Base-by-base conservation (phyloP, 2,888 invertebrate species). In the Coelopa pilipes region DNA sequence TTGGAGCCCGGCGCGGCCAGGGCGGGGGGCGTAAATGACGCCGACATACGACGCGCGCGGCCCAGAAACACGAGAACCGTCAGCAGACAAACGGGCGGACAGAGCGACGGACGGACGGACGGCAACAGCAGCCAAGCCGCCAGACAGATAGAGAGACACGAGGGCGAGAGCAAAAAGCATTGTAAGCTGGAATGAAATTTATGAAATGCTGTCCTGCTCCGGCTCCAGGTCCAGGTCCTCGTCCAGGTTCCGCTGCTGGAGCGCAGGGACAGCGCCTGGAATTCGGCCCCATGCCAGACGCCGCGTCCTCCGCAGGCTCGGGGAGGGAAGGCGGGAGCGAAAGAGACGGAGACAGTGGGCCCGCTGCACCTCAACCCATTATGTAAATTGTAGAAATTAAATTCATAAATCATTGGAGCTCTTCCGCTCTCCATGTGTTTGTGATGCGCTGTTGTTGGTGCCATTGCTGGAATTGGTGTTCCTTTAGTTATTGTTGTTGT, bases 361-460 rank as follows among this genome's bases (percentile, higher is more conserved):
- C 10, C 13, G 53, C 15, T 15, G 53, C 70, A 47, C 19, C 70
- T 34, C 69, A 70, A 70, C 59, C 47, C 60, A 59, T 49, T 60
- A 49, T 70, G 60, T 49, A 59, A 49, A 70, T 49, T 45, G 59
- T 60, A 19, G 53, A 70, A 70, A 70, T 70, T 70, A 60, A 70
- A 70, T 70, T 70, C 70, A 70, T 70, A 70, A 70, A 70, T 70
- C 70, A 70, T 69, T 69, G 45, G 45, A 3, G n/a, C 7, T 7
- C 34, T 34, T 34, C 24, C 49, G 10, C 5, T 47, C 5, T 17
- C 49, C 17, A 11, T 4, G 34, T 34, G n/a, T n/a, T n/a, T n/a
- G n/a, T n/a, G n/a, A n/a, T n/a, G n/a, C n/a, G n/a, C n/a, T 34
- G 34, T 34, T 34, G 34, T 34, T 34, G 34, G 2, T 34, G 34